These are phyloP conservation scores for Ypsolopha sequella DNA, from an alignment of 2,888 invertebrate genomes.

Conservation along the genomic window DNA sequence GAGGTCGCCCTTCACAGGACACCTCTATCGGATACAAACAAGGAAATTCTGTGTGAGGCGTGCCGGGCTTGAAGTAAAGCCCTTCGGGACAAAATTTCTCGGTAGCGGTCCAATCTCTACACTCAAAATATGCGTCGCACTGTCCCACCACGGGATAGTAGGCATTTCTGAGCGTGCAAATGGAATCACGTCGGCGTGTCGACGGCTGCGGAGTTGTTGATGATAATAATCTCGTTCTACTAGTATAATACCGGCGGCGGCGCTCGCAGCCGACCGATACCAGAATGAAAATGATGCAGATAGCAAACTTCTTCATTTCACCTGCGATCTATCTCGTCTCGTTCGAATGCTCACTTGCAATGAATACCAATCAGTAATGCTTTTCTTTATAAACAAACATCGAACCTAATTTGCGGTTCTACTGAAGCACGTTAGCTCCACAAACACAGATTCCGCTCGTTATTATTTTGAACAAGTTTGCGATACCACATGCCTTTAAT, in stretches of 20 bases:
- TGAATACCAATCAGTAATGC: background rate
- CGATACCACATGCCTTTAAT: background rate
- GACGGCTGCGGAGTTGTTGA: conserved; percentile 11
- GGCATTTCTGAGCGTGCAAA: conserved; percentile 72
- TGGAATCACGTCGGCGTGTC: conserved; percentile 20
- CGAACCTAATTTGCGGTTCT: background rate
- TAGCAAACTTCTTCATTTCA: conserved; percentile 1
- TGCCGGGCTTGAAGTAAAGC: conserved; percentile 74
- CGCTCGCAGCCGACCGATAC: background rate
- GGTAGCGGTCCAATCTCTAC: conserved; percentile 72
- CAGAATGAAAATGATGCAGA: conserved; percentile 1
- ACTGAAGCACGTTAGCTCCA: background rate
- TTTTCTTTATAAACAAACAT: background rate
- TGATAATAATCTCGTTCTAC: conserved; percentile 3
- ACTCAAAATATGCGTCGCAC: conserved; percentile 75
- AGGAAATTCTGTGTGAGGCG: conserved; percentile 55
- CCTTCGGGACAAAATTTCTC: conserved; percentile 80
- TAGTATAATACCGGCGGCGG: background rate
- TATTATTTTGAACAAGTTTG: background rate
- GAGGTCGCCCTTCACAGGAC: conserved; percentile 71
- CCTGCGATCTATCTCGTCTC: background rate
- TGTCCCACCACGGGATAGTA: conserved; percentile 68
- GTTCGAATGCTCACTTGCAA: background rate
- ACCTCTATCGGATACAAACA: conserved; percentile 82
- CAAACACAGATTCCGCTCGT: too few relatives aligned